Evolutionary conservation across 2,113 vertebrate species (phyloP), one percentile per base, ranked within the genome.

Genomic region (Bubo bubo): DNA sequence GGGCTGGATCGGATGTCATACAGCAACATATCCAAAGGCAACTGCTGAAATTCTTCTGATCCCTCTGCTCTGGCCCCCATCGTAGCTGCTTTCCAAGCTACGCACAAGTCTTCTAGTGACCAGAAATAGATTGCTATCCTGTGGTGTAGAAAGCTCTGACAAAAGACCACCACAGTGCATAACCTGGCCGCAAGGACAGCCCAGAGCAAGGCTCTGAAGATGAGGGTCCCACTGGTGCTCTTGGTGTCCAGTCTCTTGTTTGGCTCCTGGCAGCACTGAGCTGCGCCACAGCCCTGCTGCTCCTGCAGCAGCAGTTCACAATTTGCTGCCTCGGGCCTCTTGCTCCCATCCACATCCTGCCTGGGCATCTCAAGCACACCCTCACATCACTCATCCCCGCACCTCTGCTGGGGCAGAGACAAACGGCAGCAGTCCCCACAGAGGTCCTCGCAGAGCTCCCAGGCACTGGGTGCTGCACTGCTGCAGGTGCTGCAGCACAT

Each of bases 401-500:
- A 28, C 12, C 11, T 32, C 2, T 23, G 43, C 11, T 43, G 35
- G 27, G 15, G 52, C 39, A 58, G 23, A 62, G 14, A 9, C 52
- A 55, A 91, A n/a, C 0, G 9, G 26, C 66, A 58, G 28, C 17
- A 8, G 18, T 26, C 23, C 28, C 26, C 5, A 3, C 35, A 47
- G 39, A 14, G 28, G 34, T 62, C 58, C 41, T 41, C 1, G 4
- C 43, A 32, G 28, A 15, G 21, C 5, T 71, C n/a, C 34, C 21
- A 27, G 34, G 63, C 5, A 9, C 15, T 0, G 0, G 5, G 5
- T 32, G 17, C 50, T 60, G 43, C 0, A 1, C 47, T 79, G 26
- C 52, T 79, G 49, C 8, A 8, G 75, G 6, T 4, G 10, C 49
- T 74, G 76, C 53, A 58, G 26, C 34, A n/a, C 17, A 1, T 66